Percentiles rank a stretch among this genome's conserved stretches.
Evolutionary conservation across 2,113 vertebrate species (phyloP).

Genomic region (Caracal caracal): DNA sequence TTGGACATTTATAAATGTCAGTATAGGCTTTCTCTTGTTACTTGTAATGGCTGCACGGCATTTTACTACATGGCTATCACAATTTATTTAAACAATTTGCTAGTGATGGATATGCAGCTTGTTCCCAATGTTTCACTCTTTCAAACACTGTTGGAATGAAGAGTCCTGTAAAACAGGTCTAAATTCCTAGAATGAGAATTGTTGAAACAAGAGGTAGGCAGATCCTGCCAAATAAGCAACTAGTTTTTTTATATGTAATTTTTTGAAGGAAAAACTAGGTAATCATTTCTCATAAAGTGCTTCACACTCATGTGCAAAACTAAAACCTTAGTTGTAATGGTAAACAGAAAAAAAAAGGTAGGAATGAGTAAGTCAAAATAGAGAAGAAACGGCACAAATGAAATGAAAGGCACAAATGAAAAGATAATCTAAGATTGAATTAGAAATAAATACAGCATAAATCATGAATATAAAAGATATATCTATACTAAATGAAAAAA

Average conservation of each 20-base stretch:
- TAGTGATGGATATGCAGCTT: background rate
- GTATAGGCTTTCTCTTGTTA: background rate
- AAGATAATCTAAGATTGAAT: background rate
- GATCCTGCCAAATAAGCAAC: background rate
- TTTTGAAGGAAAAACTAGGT: background rate
- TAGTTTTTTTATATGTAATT: background rate
- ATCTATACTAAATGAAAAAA: background rate
- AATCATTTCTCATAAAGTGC: background rate
- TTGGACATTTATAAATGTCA: background rate
- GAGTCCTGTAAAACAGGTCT: background rate
- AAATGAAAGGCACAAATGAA: background rate
- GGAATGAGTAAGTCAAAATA: background rate
- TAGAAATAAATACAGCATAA: constrained; percentile 14
- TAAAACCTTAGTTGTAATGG: background rate
- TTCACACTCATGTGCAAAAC: background rate
- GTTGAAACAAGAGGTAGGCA: background rate
- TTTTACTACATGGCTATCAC: background rate
- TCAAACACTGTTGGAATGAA: background rate
- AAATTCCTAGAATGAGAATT: background rate
- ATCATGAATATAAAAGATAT: background rate
- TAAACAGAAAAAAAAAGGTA: background rate
- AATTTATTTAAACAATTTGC: background rate
- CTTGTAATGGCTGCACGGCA: background rate
- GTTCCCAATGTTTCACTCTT: background rate
- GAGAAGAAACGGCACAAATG: background rate